Base-by-base conservation (phyloP, 2,888 invertebrate genomes). In the Cheilosia variabilis region DNA sequence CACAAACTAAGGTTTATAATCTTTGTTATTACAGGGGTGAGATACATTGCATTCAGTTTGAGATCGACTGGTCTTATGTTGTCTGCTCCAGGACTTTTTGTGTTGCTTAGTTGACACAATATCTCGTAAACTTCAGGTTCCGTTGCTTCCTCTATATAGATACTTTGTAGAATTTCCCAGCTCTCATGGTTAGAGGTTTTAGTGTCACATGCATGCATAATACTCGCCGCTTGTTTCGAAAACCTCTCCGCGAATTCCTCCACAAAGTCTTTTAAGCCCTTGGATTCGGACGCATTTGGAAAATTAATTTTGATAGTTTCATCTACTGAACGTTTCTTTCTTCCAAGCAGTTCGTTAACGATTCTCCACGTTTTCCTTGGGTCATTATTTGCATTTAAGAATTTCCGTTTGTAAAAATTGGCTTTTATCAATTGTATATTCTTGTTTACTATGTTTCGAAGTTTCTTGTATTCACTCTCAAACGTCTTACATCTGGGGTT, bases 51-150 rank as follows among this genome's bases (percentile, higher is more conserved):
- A 47, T 65, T 65, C 13, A 41, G 13, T 65, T 52, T 63, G 7
- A 50, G 57, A 47, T 65, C 75, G 17, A 75, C 34, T 37, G 73
- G 63, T 65, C 57, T 31, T 9, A 31, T 31, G 9, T 31, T 31
- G 31, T 31, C 31, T 31, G 66, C 53, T 34, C 76, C 68, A 62
- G 60, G 76, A 34, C 53, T 60, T 76, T 76, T 68, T 27, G 43
- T 50, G 60, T 10, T 22, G 10, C 24, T 77, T 4, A 68, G 1
- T 53, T 53, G 41, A 31, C 53, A 53, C 45, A 77, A 41, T 17
- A 60, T 60, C 43, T 62, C n/a, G 13, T 45, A 77, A 2, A 47
- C 22, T 55, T 68, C 62, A 15, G 50, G n/a, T 24, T 53, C 55
- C 5, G 34, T 68, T 37, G 62, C 77, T 62, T 77, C 62, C 19